Evolutionary conservation across 2,888 invertebrate species (phyloP).

Genomic region (Andrena bucephala): DNA sequence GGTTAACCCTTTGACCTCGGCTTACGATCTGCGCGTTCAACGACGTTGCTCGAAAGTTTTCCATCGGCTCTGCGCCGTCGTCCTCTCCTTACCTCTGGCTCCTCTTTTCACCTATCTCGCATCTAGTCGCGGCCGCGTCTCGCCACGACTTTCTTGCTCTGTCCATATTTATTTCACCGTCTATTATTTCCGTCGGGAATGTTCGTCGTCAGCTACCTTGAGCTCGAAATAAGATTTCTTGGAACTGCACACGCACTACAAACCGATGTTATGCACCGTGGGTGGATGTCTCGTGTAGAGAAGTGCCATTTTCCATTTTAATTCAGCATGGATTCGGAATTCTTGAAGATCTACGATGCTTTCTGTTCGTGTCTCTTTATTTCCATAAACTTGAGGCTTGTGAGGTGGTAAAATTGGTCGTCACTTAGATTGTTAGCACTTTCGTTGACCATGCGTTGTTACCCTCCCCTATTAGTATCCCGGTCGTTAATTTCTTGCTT

Average conservation of each 20-base stretch:
- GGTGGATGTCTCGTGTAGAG: too few species aligned
- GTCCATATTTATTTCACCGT: neutral
- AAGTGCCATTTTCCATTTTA: neutral
- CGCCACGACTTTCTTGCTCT: neutral
- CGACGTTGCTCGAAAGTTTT: constrained; percentile 63
- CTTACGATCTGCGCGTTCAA: constrained; percentile 65
- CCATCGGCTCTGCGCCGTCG: constrained; percentile 44
- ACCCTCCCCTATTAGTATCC: constrained; percentile 6
- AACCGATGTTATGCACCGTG: too few species aligned
- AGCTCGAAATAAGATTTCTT: constrained; percentile 4
- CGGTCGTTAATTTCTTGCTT: neutral
- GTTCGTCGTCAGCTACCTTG: neutral
- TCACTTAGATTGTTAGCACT: neutral
- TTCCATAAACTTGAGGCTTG: neutral
- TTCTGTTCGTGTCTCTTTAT: too few species aligned
- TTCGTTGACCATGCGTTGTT: constrained; percentile 14
- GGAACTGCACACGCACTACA: neutral
- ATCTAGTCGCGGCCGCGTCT: constrained; percentile 30
- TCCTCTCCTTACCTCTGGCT: constrained; percentile 12
- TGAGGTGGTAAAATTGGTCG: neutral
- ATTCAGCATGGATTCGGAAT: neutral
- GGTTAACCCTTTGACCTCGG: constrained; percentile 72
- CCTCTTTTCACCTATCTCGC: constrained; percentile 27
- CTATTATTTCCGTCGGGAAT: neutral
- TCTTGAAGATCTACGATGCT: too few species aligned